These are phyloP conservation scores for Thalassarche chlororhynchos DNA, from an alignment of 2,113 vertebrate genomes.

Conservation along the genomic window DNA sequence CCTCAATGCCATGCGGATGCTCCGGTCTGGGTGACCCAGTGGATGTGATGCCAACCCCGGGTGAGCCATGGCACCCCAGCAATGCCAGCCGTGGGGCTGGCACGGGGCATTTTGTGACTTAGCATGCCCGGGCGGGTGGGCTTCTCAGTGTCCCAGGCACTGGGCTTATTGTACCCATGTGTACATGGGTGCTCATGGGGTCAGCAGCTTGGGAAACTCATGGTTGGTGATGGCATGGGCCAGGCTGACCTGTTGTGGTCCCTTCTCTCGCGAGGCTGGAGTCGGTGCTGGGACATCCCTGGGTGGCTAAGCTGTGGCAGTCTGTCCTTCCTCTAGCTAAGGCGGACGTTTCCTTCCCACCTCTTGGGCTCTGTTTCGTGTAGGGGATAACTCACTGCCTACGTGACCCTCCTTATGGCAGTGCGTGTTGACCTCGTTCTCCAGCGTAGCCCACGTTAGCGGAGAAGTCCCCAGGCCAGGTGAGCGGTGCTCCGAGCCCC, in stretches of 20 bases:
- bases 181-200: neutral
- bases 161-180: neutral
- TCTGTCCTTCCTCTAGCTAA: neutral
- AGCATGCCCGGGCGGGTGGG: fast-evolving
- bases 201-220: neutral
- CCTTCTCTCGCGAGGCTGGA: neutral
- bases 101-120: neutral
- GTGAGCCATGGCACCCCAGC: neutral
- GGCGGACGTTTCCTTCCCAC: neutral
- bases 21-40: neutral
- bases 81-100: fast-evolving
- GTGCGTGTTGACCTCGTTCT: fast-evolving
- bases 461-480: neutral
- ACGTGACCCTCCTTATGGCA: neutral
- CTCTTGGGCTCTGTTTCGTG: neutral
- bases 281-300: neutral
- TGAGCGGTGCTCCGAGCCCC: neutral
- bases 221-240: neutral
- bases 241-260: neutral
- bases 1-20: fast-evolving
- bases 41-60: neutral
- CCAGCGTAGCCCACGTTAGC: neutral
- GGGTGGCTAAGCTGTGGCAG: neutral
- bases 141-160: neutral
- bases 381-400: neutral